phyloP scores from a whole-genome alignment of 2,797 vertebrate species.

The Geotria australis region DNA sequence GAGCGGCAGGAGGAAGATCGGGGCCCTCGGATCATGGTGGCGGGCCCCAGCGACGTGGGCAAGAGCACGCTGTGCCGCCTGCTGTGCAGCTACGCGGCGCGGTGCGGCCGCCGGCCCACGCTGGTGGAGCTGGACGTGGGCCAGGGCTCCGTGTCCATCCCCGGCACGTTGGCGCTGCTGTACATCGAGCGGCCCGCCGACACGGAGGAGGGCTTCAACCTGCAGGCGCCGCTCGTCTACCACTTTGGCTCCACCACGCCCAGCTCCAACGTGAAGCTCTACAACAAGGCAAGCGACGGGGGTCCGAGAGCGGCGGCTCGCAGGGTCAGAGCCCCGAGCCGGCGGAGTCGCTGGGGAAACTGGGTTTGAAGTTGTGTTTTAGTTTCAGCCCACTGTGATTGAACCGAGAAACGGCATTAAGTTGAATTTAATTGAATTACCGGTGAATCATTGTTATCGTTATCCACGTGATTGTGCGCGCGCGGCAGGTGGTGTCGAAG shows the following conservation, averaged over 20 bases:
- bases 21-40: conserved; percentile 72
- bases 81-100: conserved; percentile 62
- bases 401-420: too few relatives aligned
- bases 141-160: conserved; percentile 67
- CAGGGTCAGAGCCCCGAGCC: too few relatives aligned
- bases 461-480: too few relatives aligned
- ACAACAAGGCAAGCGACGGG: conserved; percentile 43
- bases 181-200: conserved; percentile 85
- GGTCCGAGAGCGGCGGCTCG: too few relatives aligned
- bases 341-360: too few relatives aligned
- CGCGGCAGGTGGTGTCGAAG: conserved; percentile 42
- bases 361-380: too few relatives aligned
- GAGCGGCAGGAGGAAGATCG: conserved; percentile 55
- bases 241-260: conserved; percentile 93
- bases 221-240: conserved; percentile 79
- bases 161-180: conserved; percentile 69
- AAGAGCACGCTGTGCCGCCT: conserved; percentile 74
- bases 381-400: too few relatives aligned
- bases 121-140: conserved; percentile 86
- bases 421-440: too few relatives aligned
- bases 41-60: conserved; percentile 76
- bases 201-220: conserved; percentile 80
- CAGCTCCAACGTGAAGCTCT: conserved; percentile 93
- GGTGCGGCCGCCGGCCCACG: conserved; percentile 61
- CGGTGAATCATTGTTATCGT: too few relatives aligned